A percentile compares a stretch with the other conserved stretches of the same genome.
Conservation (phyloP, 2,888 invertebrate genomes). For the Callinectes sapidus region DNA sequence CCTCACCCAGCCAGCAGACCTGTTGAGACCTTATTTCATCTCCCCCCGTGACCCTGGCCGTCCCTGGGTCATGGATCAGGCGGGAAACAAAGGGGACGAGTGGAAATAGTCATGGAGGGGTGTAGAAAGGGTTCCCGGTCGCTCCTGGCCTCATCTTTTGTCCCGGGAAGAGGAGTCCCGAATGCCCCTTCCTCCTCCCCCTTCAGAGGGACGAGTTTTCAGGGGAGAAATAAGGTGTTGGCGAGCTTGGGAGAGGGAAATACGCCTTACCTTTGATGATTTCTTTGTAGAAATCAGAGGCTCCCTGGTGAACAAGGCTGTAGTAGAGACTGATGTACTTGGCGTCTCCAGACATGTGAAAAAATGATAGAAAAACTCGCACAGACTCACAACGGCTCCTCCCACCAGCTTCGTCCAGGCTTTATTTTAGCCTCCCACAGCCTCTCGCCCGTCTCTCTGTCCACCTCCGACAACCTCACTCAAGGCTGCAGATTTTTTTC, state of each 20-base stretch:
- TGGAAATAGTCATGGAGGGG: slow-evolving; percentile 28
- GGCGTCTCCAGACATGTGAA: slow-evolving; percentile 75
- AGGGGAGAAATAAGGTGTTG: slow-evolving; percentile 40
- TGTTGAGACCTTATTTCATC: slow-evolving; percentile 23
- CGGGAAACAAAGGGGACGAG: slow-evolving; percentile 1
- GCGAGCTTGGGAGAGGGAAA: slow-evolving; percentile 22
- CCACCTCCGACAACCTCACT: slow-evolving; percentile 52
- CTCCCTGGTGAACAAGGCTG: slow-evolving; percentile 83
- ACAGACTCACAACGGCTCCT: slow-evolving; percentile 72
- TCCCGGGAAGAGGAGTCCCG: slow-evolving; percentile 38
- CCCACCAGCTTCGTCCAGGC: slow-evolving; percentile 56
- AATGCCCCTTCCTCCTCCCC: slow-evolving; percentile 43
- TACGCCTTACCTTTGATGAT: slow-evolving; percentile 68
- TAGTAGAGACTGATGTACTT: slow-evolving; percentile 84
- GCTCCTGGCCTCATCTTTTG: slow-evolving; percentile 58
- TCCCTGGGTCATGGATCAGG: not conserved
- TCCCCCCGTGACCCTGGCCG: slow-evolving; percentile 24
- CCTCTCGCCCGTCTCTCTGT: slow-evolving; percentile 25
- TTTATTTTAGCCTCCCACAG: slow-evolving; percentile 34
- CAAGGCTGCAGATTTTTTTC: slow-evolving; percentile 72
- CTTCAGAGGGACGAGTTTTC: slow-evolving; percentile 39
- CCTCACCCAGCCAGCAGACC: slow-evolving; percentile 25
- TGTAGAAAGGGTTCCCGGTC: slow-evolving; percentile 15
- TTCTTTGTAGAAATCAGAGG: slow-evolving; percentile 83
- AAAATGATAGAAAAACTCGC: slow-evolving; percentile 73